Percentiles rank a stretch among this genome's conserved stretches.
These are phyloP conservation scores for Stenotaenia linearis DNA, from an alignment of 2,888 invertebrate genomes.

Conservation along the genomic window DNA sequence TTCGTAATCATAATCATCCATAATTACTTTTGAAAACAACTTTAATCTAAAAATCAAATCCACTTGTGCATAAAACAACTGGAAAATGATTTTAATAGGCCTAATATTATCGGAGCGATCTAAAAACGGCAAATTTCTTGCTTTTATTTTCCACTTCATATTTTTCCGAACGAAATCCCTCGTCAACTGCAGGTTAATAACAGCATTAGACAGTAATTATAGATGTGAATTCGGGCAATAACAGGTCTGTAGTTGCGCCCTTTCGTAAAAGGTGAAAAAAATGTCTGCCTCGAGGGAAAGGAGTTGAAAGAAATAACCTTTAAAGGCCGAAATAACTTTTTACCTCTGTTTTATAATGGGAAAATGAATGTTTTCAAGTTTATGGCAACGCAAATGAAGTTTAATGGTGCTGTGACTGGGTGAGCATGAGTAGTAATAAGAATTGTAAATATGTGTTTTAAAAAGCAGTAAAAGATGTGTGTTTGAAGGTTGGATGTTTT, in stretches of 20 bases:
- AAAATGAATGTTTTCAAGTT: neutral
- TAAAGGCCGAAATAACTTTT: neutral
- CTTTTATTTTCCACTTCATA: neutral
- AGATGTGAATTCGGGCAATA: constrained; percentile 11
- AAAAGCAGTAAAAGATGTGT: neutral
- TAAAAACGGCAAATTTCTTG: too few species aligned
- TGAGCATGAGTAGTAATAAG: too few species aligned
- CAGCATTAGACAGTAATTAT: constrained; percentile 11
- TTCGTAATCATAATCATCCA: too few species aligned
- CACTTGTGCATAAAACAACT: too few species aligned
- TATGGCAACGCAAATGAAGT: neutral
- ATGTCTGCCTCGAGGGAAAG: neutral
- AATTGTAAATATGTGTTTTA: neutral
- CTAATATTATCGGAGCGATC: too few species aligned
- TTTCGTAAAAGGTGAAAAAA: neutral
- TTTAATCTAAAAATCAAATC: too few species aligned
- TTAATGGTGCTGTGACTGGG: neutral
- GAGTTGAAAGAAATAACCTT: neutral
- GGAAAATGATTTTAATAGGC: too few species aligned
- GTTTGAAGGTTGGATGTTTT: too few species aligned
- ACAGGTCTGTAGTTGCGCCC: neutral
- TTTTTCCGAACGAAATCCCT: neutral
- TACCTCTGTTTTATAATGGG: neutral
- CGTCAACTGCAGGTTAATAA: neutral
- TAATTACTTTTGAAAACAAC: too few species aligned